These are phyloP conservation scores for Schlechtendalia chinensis DNA, from an alignment of 1,140 invertebrate species.

Conservation along the genomic window DNA sequence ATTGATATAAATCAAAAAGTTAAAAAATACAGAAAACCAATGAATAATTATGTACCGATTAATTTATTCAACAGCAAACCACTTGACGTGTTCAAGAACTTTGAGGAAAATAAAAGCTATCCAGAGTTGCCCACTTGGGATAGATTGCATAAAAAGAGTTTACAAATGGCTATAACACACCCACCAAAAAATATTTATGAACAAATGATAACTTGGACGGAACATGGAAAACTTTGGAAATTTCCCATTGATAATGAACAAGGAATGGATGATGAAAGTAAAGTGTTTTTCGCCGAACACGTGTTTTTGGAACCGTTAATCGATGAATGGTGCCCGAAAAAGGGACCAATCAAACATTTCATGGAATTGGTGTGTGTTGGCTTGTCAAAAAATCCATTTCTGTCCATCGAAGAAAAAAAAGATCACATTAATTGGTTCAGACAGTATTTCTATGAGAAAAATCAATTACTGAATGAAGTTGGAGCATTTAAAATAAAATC, in stretches of 20 bases:
- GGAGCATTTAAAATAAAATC: conserved; percentile 56
- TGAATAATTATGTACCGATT: conserved; percentile 36
- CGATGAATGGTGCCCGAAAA: conserved; percentile 81
- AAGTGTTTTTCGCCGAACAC: conserved; percentile 85
- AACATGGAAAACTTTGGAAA: conserved; percentile 91
- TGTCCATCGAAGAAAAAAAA: conserved; percentile 74
- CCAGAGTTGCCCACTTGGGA: conserved; percentile 68
- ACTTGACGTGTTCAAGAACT: conserved; percentile 48
- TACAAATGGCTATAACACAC: conserved; percentile 65
- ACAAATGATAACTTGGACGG: conserved; percentile 91
- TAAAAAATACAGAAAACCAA: conserved; percentile 28
- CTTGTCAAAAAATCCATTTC: conserved; percentile 90
- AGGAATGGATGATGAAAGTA: conserved; percentile 78
- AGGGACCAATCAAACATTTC: conserved; percentile 88
- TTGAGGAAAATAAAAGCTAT: conserved; percentile 53
- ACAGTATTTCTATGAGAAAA: conserved; percentile 84
- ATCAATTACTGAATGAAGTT: conserved; percentile 69
- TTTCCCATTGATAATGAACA: conserved; percentile 98
- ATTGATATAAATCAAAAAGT: conserved; percentile 26
- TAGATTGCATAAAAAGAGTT: conserved; percentile 63
- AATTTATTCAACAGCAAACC: conserved; percentile 40
- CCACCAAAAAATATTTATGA: conserved; percentile 85
- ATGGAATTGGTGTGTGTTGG: conserved; percentile 95
- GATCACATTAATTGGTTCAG: conserved; percentile 92
- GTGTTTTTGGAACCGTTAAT: conserved; percentile 87